Evolutionary conservation across 2,113 vertebrate genomes (phyloP), one percentile per base, ranked within the genome.

Genomic region (Tinamus guttatus): DNA sequence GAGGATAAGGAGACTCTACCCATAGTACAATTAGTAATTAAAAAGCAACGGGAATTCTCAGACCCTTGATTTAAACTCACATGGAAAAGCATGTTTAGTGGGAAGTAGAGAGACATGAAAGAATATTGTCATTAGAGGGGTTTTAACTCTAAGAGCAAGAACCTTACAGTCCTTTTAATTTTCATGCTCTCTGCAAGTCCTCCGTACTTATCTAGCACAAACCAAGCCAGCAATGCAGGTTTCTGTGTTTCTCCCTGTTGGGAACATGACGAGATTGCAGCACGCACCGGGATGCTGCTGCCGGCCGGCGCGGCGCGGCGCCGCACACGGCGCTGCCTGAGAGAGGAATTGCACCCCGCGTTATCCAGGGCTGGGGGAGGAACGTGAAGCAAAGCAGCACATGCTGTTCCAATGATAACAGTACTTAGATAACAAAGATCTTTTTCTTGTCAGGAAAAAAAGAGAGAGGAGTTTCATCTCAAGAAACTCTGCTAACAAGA

Each of bases 91-190:
- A 36, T 60, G 9, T 73, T 82, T 73, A 87, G 76, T 32, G 19
- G 51, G 43, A 90, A 94, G 80, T 30, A 74, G 45, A 86, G 28
- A 84, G 62, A 91, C 86, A 86, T 49, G 43, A 75, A 56, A 74
- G 11, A 62, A 62, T 34, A 85, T 5, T 32, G 69, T 89, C 69
- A 67, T 84, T 76, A 47, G 32, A 79, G 58, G 36, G n/a, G 87
- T 40, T 90, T 90, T 75, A 59, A 90, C 74, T 86, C 77, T 43
- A 67, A 41, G 51, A 70, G 52, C 24, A 90, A 89, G 56, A 89
- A 90, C 54, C 10, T 13, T 13, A n/a, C 20, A 59, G 19, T 70
- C n/a, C 62, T 32, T 81, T 32, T 10, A n/a, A 28, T 36, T 78
- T 30, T 54, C 14, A 75, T 5, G 14, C 22, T 64, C 59, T 71